These are phyloP conservation scores for Osmerus eperlanus DNA, from an alignment of 2,113 vertebrate genomes.

Conservation along the genomic window DNA sequence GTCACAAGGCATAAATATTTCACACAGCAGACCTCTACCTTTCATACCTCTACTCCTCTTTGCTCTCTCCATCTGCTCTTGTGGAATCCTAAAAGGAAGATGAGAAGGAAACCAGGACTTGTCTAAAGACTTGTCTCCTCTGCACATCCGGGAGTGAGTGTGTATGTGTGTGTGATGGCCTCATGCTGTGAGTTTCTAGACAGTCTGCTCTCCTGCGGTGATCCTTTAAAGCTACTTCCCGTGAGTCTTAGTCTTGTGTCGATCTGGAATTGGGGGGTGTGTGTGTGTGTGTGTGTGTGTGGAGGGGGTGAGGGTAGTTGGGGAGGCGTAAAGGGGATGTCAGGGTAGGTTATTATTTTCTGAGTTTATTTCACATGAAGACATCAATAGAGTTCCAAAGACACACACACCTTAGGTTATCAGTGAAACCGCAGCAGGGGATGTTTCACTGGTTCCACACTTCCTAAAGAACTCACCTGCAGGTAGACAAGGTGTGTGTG, in stretches of 20 bases:
- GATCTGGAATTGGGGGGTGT: neutral
- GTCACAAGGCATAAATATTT: neutral
- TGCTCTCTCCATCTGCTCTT: neutral
- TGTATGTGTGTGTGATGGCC: neutral
- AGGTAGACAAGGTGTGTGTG: slow-evolving; percentile 4
- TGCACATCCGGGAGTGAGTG: neutral
- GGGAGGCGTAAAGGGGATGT: neutral
- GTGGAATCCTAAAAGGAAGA: no score
- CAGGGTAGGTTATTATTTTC: no score
- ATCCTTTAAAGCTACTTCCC: neutral
- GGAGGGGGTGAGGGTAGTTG: neutral
- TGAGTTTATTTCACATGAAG: no score
- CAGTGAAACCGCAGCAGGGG: no score
- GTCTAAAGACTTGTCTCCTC: neutral
- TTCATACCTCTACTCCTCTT: neutral
- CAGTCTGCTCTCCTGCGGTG: neutral
- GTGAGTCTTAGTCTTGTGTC: neutral
- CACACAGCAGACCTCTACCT: neutral
- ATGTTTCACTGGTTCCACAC: no score
- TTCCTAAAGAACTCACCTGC: no score
- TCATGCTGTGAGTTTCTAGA: neutral
- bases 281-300: neutral
- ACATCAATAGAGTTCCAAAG: no score
- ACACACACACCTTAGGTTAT: no score
- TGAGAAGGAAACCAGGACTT: no score